Evolutionary conservation across 2,888 invertebrate genomes (phyloP).

Genomic region (Stenurella melanura): DNA sequence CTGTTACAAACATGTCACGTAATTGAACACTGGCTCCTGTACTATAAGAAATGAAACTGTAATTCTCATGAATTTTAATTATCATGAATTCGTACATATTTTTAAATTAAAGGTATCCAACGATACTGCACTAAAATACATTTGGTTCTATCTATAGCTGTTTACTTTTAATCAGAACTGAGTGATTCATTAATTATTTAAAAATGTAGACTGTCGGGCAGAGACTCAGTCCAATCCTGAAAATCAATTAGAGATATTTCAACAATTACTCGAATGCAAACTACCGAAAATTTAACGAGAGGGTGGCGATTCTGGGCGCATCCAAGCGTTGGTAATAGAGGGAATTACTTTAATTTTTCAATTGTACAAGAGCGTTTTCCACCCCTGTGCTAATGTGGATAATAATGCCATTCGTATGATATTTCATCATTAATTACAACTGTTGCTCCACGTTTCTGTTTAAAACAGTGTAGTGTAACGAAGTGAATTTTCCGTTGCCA

Average conservation of each 20-base stretch:
- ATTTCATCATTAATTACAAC: slow-evolving; percentile 41
- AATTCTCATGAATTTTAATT: no score
- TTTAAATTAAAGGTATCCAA: slow-evolving; percentile 11
- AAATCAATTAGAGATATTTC: slow-evolving; percentile 44
- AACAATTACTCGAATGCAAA: slow-evolving; percentile 39
- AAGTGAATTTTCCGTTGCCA: no score
- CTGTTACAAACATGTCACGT: no score
- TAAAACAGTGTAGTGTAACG: no score
- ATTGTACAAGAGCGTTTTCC: slow-evolving; percentile 37
- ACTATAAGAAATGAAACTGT: no score
- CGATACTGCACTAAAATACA: slow-evolving; percentile 18
- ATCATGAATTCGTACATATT: no score
- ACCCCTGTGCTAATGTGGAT: slow-evolving; percentile 43
- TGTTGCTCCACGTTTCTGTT: not conserved
- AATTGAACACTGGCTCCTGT: no score
- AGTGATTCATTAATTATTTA: slow-evolving; percentile 34
- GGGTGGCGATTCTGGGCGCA: slow-evolving; percentile 40
- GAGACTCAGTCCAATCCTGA: slow-evolving; percentile 5
- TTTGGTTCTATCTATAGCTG: slow-evolving; percentile 16
- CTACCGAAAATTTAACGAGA: slow-evolving; percentile 45
- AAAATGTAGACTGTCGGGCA: slow-evolving; percentile 5
- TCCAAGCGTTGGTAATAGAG: slow-evolving; percentile 44
- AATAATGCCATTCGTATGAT: slow-evolving; percentile 20
- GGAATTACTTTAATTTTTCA: slow-evolving; percentile 44
- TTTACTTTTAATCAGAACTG: slow-evolving; percentile 32